phyloP scores from a whole-genome alignment of 2,113 vertebrate genomes.

The Lycaon pictus region DNA sequence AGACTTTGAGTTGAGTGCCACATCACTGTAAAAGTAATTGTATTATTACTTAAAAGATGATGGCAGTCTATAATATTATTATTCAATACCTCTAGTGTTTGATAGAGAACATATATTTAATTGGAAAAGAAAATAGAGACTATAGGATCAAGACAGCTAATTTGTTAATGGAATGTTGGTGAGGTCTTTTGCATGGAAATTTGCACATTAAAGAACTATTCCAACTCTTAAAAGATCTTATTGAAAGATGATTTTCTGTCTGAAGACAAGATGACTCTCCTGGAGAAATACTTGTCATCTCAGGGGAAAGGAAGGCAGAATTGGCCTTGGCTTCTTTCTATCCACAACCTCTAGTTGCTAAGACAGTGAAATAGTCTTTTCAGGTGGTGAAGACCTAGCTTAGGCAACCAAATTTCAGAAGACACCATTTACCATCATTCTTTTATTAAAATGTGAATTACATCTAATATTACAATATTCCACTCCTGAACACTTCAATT shows the following conservation, averaged over 20 bases:
- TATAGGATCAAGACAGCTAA: neutral
- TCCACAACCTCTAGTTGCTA: neutral
- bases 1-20: neutral
- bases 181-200: neutral
- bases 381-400: neutral
- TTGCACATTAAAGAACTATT: neutral
- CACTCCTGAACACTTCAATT: neutral
- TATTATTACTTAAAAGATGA: slow-evolving; percentile 3
- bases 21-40: neutral
- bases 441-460: slow-evolving; percentile 52
- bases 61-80: neutral
- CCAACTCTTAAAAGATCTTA: neutral
- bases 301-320: neutral
- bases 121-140: neutral
- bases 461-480: neutral
- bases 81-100: neutral
- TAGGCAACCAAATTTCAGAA: slow-evolving; percentile 3
- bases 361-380: neutral
- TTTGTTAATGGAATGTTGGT: neutral
- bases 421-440: neutral
- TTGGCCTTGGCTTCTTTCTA: neutral
- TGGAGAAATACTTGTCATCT: neutral
- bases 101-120: slow-evolving; percentile 30
- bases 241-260: neutral
- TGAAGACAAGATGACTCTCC: neutral